A percentile compares a stretch with the other conserved stretches of the same genome.
Conservation (phyloP, 2,888 invertebrate genomes). For the Dolomedes plantarius region DNA sequence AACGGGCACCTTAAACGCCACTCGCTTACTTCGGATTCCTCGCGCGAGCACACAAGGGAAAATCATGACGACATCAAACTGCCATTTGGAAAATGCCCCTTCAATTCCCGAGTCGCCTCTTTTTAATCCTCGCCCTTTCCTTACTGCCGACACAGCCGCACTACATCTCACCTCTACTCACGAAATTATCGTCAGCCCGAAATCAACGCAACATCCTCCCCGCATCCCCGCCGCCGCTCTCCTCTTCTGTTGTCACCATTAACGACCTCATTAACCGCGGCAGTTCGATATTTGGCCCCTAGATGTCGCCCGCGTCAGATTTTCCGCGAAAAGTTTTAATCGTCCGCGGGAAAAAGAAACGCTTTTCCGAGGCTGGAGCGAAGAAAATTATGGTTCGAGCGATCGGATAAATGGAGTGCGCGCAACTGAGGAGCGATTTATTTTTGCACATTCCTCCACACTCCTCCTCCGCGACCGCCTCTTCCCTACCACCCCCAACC, state of each 20-base stretch:
- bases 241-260: slow-evolving; percentile 34
- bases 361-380: not conserved
- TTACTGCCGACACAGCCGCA: not conserved
- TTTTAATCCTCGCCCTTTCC: slow-evolving; percentile 4
- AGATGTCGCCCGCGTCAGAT: slow-evolving; percentile 20
- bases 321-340: slow-evolving; percentile 28
- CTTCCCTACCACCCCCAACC: not conserved
- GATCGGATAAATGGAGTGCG: slow-evolving; percentile 20
- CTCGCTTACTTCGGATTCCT: not conserved
- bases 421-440: slow-evolving; percentile 8
- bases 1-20: not conserved
- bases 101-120: not conserved
- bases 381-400: slow-evolving; percentile 4
- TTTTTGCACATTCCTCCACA: not conserved
- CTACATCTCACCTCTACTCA: slow-evolving; percentile 16
- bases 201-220: slow-evolving; percentile 28
- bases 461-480: not conserved
- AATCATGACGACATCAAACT: not conserved
- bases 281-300: slow-evolving; percentile 24
- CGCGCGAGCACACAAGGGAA: not conserved
- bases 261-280: slow-evolving; percentile 50
- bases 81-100: slow-evolving; percentile 4
- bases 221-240: not conserved
- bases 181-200: slow-evolving; percentile 29
- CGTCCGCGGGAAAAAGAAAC: slow-evolving; percentile 10